Conservation (phyloP, 2,888 invertebrate genomes). For the Epinotia bilunana region DNA sequence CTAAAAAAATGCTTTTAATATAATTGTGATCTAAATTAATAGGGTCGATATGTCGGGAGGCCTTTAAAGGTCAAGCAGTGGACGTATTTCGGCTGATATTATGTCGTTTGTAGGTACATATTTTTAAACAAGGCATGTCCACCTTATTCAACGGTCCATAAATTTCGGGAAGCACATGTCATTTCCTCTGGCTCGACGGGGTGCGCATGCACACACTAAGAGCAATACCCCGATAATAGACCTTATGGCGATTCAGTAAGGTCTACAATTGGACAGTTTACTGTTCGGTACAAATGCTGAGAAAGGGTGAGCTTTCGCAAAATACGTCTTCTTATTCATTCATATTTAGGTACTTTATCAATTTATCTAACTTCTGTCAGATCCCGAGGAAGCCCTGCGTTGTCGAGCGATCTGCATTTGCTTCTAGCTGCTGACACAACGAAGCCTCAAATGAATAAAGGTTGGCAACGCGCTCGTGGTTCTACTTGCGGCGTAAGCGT, state of each 20-base stretch:
- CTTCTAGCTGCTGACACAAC: neutral
- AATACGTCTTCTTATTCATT: neutral
- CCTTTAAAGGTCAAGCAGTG: no score
- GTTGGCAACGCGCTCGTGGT: neutral
- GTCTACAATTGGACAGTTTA: neutral
- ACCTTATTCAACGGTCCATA: conserved; percentile 55
- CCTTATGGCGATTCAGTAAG: neutral
- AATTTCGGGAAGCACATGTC: conserved; percentile 82
- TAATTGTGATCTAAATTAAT: no score
- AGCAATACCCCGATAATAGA: neutral
- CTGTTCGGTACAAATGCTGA: neutral
- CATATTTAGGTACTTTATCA: neutral
- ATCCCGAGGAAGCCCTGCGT: no score
- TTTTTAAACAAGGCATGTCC: conserved; percentile 53
- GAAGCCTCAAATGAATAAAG: neutral
- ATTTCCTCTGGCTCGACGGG: conserved; percentile 75
- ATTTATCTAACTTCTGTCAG: no score
- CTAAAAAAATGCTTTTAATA: no score
- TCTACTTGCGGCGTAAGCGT: no score
- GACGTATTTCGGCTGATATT: no score
- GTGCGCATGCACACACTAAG: conserved; percentile 48
- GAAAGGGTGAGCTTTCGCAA: conserved; percentile 38
- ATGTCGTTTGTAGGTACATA: neutral
- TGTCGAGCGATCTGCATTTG: no score
- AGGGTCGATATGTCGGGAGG: no score